A percentile compares a stretch with the other conserved stretches of the same genome.
These are phyloP conservation scores for Acromyrmex charruanus DNA, from an alignment of 1,140 invertebrate species.

Conservation along the genomic window DNA sequence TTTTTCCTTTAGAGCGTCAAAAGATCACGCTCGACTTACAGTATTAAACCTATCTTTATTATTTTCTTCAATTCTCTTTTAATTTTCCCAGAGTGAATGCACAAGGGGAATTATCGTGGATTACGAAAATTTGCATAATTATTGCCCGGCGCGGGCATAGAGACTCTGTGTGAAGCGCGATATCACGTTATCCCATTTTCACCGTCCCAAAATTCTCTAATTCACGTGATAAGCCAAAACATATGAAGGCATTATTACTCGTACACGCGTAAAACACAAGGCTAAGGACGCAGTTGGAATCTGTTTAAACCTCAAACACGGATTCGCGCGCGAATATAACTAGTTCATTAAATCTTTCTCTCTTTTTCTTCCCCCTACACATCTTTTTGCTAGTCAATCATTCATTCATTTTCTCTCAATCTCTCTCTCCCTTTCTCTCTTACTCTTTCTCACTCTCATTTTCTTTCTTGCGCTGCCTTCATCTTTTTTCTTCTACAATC, in stretches of 20 bases:
- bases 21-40: constrained; percentile 24
- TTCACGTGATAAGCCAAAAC: constrained; percentile 84
- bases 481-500: constrained; percentile 5
- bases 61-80: background rate
- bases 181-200: constrained; percentile 53
- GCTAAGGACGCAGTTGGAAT: constrained; percentile 65
- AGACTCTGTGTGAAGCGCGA: constrained; percentile 24
- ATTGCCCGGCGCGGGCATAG: constrained; percentile 5
- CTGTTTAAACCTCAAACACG: constrained; percentile 50
- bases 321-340: constrained; percentile 60
- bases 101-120: background rate
- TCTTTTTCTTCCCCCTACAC: background rate
- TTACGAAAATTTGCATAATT: constrained; percentile 32
- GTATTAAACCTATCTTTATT: constrained; percentile 26
- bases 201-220: constrained; percentile 69
- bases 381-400: constrained; percentile 18
- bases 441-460: constrained; percentile 2
- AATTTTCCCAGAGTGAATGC: background rate
- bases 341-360: constrained; percentile 14
- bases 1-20: constrained; percentile 28
- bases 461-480: background rate
- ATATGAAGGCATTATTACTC: constrained; percentile 84
- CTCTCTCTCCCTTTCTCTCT: background rate
- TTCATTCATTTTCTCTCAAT: constrained; percentile 5
- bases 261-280: constrained; percentile 70